A percentile compares a stretch with the other conserved stretches of the same genome.
Conservation (phyloP, 2,797 vertebrate species). For the Dendrocincla tyrannina region DNA sequence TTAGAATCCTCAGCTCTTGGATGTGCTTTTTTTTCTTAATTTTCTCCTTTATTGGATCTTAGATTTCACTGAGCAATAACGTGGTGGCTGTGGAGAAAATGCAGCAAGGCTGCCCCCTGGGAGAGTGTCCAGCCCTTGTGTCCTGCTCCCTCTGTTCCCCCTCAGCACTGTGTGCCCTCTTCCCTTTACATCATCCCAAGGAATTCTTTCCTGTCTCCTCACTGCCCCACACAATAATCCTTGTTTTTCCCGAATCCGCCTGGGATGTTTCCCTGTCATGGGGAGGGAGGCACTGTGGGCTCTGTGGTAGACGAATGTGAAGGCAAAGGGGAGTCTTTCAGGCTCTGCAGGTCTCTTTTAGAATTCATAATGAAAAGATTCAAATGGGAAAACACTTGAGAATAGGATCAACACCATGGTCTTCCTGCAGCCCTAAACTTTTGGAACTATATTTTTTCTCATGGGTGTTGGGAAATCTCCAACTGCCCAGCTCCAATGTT, state of each 20-base stretch:
- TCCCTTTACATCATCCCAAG: not conserved
- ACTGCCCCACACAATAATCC: not conserved
- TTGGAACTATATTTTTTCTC: not conserved
- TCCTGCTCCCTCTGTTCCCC: not conserved
- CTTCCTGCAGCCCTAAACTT: not conserved
- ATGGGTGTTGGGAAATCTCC: not conserved
- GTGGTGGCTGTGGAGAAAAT: not conserved
- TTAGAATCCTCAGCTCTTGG: not conserved
- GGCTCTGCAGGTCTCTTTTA: not conserved
- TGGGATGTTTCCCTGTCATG: not conserved
- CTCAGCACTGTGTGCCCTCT: not conserved
- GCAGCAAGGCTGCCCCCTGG: not conserved
- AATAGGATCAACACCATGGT: not conserved
- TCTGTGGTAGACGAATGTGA: not conserved
- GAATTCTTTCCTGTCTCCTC: not conserved
- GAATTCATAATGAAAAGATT: not conserved
- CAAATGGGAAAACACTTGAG: not conserved
- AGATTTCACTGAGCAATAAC: not conserved
- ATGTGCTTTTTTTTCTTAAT: fast-evolving
- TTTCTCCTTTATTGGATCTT: not conserved
- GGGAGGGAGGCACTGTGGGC: not conserved
- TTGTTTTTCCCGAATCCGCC: not conserved
- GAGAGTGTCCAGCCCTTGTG: not conserved
- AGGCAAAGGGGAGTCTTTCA: not conserved
- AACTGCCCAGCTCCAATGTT: not conserved